A percentile compares a stretch with the other conserved stretches of the same genome.
phyloP scores from a whole-genome alignment of 1,140 invertebrate genomes.

The Drosophila virilis region DNA sequence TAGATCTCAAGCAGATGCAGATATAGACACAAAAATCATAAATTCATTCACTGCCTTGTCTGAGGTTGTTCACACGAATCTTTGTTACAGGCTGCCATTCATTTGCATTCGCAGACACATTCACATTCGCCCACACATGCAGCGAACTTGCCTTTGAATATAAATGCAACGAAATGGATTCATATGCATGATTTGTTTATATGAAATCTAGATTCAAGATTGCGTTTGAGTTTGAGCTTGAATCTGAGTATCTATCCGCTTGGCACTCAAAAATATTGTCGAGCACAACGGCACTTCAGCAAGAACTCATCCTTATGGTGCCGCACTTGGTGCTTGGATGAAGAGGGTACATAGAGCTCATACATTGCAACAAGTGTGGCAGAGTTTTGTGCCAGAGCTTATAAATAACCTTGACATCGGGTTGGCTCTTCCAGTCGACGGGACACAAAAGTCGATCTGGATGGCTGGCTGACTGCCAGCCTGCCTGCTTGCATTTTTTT shows the following conservation, averaged over 20 bases:
- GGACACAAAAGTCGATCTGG: not conserved
- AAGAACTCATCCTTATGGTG: slow-evolving; percentile 45
- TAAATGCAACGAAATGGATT: slow-evolving; percentile 19
- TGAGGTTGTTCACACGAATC: slow-evolving; percentile 35
- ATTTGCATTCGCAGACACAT: slow-evolving; percentile 22
- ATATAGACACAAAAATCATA: not conserved
- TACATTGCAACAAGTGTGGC: slow-evolving; percentile 58
- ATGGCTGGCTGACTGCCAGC: not conserved
- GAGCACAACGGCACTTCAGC: slow-evolving; percentile 3
- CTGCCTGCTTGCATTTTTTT: not conserved
- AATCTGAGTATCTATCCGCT: slow-evolving; percentile 6
- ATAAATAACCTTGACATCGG: slow-evolving; percentile 75
- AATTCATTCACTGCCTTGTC: not conserved
- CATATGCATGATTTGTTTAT: slow-evolving; percentile 24
- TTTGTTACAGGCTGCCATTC: not conserved
- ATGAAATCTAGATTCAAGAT: slow-evolving; percentile 14
- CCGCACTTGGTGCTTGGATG: slow-evolving; percentile 7
- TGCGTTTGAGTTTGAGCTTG: slow-evolving; percentile 8
- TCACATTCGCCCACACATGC: not conserved
- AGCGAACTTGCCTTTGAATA: slow-evolving; percentile 15
- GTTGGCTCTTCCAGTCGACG: slow-evolving; percentile 7
- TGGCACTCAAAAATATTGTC: slow-evolving; percentile 35
- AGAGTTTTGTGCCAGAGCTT: slow-evolving; percentile 29
- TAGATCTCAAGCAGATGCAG: not conserved
- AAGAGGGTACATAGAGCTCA: slow-evolving; percentile 9